Evolutionary conservation across 2,797 vertebrate genomes (phyloP).

Genomic region (Taenioides sp.): DNA sequence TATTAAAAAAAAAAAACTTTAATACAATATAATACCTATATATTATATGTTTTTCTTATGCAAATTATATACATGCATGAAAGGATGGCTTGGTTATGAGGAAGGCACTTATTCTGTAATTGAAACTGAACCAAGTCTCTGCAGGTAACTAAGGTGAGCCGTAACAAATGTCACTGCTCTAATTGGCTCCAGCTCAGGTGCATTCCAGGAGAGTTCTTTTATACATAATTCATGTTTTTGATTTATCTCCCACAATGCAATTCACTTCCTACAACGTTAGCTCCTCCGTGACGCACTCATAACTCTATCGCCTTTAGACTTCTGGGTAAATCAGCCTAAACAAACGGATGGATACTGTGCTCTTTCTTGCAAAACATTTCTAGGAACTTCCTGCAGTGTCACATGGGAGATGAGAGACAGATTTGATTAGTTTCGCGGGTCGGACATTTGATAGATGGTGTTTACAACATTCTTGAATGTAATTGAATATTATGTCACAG

Average conservation of each 20-base stretch:
- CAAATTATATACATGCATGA: no score
- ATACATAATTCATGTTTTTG: slow-evolving; percentile 5
- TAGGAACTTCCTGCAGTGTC: slow-evolving; percentile 6
- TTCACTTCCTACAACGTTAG: not conserved
- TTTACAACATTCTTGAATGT: not conserved
- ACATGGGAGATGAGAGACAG: not conserved
- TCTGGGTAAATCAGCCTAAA: not conserved
- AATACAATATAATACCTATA: no score
- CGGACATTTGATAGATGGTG: not conserved
- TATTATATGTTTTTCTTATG: no score
- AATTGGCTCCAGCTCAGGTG: slow-evolving; percentile 2
- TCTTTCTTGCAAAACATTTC: slow-evolving; percentile 6
- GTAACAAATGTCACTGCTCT: not conserved
- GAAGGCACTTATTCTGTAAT: not conserved
- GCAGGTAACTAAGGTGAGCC: slow-evolving; percentile 6
- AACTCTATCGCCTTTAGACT: not conserved
- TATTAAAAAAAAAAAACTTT: no score
- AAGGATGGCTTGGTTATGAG: not conserved
- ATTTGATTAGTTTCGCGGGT: slow-evolving; percentile 6
- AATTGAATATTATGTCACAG: not conserved
- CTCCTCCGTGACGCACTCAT: not conserved
- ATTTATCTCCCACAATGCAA: not conserved
- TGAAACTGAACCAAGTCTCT: not conserved
- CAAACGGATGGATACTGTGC: not conserved
- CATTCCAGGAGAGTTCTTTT: not conserved